phyloP scores from a whole-genome alignment of 37 sponge, comb jelly and placozoan genomes.

The Petrosia ficiformis region DNA sequence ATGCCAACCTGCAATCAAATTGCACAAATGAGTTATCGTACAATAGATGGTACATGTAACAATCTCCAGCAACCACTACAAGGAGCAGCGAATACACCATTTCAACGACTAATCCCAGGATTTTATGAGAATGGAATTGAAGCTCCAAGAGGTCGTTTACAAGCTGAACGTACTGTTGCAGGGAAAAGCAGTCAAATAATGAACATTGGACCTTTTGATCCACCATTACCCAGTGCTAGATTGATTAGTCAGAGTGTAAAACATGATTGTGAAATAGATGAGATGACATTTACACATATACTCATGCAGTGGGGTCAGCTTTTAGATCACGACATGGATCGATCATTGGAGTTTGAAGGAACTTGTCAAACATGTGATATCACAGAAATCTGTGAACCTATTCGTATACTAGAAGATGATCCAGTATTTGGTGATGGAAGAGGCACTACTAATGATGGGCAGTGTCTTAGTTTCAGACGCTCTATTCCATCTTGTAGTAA shows the following conservation, averaged over 20 bases:
- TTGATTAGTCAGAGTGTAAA: slow-evolving; percentile 43
- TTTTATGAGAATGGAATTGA: slow-evolving; percentile 76
- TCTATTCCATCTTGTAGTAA: slow-evolving; percentile 38
- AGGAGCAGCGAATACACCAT: slow-evolving; percentile 63
- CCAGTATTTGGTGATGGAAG: slow-evolving; percentile 2
- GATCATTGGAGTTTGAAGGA: slow-evolving; percentile 22
- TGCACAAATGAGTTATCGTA: slow-evolving; percentile 26
- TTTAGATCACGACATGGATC: slow-evolving; percentile 83
- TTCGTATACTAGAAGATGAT: not conserved
- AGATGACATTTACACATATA: slow-evolving; percentile 63
- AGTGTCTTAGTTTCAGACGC: too few relatives aligned
- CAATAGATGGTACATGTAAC: slow-evolving; percentile 89
- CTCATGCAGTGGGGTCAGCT: slow-evolving; percentile 98
- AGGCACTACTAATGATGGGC: slow-evolving; percentile 26
- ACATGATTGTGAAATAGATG: slow-evolving; percentile 24
- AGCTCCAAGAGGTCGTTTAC: slow-evolving; percentile 51
- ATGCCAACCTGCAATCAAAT: not conserved
- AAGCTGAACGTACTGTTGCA: slow-evolving; percentile 5
- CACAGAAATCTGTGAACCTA: not conserved
- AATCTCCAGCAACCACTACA: slow-evolving; percentile 61
- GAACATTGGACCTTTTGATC: slow-evolving; percentile 34
- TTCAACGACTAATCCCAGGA: slow-evolving; percentile 69
- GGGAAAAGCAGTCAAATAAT: not conserved
- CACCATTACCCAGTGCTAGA: slow-evolving; percentile 79
- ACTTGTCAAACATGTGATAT: too few relatives aligned